Base-by-base conservation (phyloP, 2,113 vertebrate genomes). In the Channa maculata region DNA sequence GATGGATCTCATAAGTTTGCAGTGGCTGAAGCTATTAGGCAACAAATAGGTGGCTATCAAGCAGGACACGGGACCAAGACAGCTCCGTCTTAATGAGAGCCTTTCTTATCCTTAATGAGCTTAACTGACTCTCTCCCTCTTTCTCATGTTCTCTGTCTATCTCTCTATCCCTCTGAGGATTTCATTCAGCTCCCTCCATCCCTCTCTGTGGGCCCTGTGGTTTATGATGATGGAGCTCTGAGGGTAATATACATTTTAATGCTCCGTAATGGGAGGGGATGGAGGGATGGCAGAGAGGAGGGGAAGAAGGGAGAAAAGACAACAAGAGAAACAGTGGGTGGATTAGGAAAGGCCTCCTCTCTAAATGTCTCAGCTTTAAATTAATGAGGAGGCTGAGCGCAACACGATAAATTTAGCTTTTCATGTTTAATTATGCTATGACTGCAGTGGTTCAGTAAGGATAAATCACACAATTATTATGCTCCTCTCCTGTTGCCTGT, bases 381-480 rank as follows among this genome's bases (percentile, higher is more conserved):
- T 97, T 96, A 98, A 97, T 96, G 95, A 97, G 95, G 84, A 95
- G 95, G 91, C 94, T 92, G 92, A 96, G 95, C 92, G 36, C 77
- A 50, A 62, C 66, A 79, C 70, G 92, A 97, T 96, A 96, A 95
- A 97, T 98, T 96, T 95, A 94, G 95, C 94, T 96, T 97, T 97
- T 97, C 95, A 96, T 96, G 96, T 97, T 97, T 98, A 97, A 98
- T 98, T 97, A 97, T 94, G 95, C 95, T 89, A 87, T 93, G 87
- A 94, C 95, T 90, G 93, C 91, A 91, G 92, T 93, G 91, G 94
- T 96, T 96, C 94, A 95, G 91, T 94, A 89, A 92, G 94, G 94
- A 97, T 97, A 96, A 97, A 97, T 96, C 94, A 93, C 94, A 95
- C 93, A 93, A 95, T 97, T 96, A 95, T 96, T 96, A 95, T 94